phyloP scores from a whole-genome alignment of 2,113 vertebrate genomes.

The Syngnathus floridae region DNA sequence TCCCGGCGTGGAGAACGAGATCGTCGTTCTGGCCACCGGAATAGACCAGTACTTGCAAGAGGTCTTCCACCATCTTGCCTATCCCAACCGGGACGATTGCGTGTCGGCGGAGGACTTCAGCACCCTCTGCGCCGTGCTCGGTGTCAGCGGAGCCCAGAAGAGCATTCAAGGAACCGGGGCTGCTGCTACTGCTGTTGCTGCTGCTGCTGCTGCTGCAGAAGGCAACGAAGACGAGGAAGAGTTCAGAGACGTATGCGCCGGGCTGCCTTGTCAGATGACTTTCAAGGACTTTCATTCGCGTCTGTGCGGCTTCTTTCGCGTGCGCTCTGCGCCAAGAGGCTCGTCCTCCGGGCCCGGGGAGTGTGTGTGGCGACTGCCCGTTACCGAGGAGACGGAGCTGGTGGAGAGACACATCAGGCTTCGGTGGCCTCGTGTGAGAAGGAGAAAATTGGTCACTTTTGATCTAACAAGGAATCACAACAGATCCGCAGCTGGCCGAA shows the following conservation, averaged over 20 bases:
- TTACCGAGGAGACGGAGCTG: conserved; percentile 68
- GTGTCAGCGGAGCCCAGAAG: conserved; percentile 25
- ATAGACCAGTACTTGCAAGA: conserved; percentile 76
- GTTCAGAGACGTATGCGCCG: conserved; percentile 29
- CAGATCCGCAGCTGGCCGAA: conserved; percentile 4
- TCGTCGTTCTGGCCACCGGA: conserved; percentile 71
- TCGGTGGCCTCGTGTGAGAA: conserved; percentile 63
- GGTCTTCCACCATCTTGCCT: conserved; percentile 72
- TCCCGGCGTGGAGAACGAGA: conserved; percentile 63
- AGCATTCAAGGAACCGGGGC: not conserved
- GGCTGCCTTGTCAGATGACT: conserved; percentile 52
- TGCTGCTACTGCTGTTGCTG: no score
- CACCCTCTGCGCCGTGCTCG: conserved; percentile 65
- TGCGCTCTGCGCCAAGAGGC: conserved; percentile 31
- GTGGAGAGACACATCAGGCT: conserved; percentile 69
- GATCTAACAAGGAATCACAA: conserved; percentile 46
- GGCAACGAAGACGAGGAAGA: conserved; percentile 25
- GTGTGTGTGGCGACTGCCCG: conserved; percentile 46
- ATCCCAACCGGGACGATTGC: conserved; percentile 48
- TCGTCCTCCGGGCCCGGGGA: not conserved
- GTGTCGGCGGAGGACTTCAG: conserved; percentile 68
- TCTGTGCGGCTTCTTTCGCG: conserved; percentile 68
- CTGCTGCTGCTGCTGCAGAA: not conserved
- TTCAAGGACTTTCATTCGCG: conserved; percentile 73
- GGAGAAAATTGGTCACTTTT: conserved; percentile 68